Evolutionary conservation across 2,113 vertebrate species (phyloP).

Genomic region (Butorides virescens): DNA sequence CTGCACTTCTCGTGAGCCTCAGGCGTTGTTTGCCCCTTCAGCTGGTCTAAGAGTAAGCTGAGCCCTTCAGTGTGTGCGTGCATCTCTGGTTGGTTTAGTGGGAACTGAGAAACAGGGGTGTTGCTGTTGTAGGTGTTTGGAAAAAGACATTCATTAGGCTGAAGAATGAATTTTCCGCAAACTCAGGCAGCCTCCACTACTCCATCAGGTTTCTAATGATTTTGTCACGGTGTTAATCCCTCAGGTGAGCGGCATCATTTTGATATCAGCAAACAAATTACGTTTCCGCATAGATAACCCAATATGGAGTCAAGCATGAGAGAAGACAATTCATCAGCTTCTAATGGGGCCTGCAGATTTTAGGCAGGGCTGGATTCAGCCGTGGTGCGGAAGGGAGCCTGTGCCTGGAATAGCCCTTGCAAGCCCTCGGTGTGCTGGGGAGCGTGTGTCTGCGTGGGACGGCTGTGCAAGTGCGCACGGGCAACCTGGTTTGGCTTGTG

Average conservation of each 20-base stretch:
- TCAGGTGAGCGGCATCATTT: conserved; percentile 54
- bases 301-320: neutral
- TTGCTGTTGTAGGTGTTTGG: neutral
- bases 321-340: conserved; percentile 57
- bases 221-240: conserved; percentile 72
- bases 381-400: neutral
- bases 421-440: too few species aligned
- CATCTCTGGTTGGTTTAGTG: neutral
- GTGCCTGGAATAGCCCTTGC: neutral
- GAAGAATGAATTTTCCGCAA: conserved; percentile 31
- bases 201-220: conserved; percentile 67
- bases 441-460: rapidly evolving
- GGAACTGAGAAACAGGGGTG: neutral
- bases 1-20: rapidly evolving
- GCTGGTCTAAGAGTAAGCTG: neutral
- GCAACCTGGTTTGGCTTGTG: rapidly evolving
- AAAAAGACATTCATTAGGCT: conserved; percentile 38
- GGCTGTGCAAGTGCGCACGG: rapidly evolving
- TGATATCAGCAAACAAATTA: conserved; percentile 70
- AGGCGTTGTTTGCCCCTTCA: neutral
- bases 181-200: neutral
- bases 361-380: neutral
- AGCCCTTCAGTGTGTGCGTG: neutral
- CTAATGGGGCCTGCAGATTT: conserved; percentile 1
- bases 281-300: conserved; percentile 46